Evolutionary conservation across 1,140 invertebrate species (phyloP).

Genomic region (Pseudomyrmex concolor): DNA sequence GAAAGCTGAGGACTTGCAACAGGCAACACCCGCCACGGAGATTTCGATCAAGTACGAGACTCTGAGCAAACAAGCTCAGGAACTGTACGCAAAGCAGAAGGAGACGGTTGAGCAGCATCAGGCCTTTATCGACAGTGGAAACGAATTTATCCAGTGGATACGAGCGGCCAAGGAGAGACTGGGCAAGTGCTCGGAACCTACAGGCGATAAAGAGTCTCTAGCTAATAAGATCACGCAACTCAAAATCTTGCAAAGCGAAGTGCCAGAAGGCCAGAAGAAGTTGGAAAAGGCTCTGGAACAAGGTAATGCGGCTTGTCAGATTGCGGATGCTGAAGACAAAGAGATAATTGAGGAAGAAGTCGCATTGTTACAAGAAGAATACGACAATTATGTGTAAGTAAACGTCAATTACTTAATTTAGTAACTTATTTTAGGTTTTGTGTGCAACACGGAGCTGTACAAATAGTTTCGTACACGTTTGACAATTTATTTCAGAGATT

Average conservation of each 20-base stretch:
- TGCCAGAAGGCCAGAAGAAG: constrained; percentile 92
- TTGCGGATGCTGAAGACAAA: constrained; percentile 93
- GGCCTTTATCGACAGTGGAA: constrained; percentile 95
- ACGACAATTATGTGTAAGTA: constrained; percentile 92
- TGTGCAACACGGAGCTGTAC: no score
- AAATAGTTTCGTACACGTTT: constrained; percentile 50
- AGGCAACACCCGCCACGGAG: constrained; percentile 93
- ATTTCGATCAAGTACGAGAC: constrained; percentile 96
- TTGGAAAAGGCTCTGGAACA: constrained; percentile 92
- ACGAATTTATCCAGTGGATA: constrained; percentile 97
- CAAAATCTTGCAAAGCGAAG: constrained; percentile 92
- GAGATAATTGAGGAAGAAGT: constrained; percentile 97
- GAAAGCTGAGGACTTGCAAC: constrained; percentile 95
- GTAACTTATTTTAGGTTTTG: no score
- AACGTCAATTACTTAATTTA: constrained; percentile 1
- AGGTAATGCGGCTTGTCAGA: constrained; percentile 92
- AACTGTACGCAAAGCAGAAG: constrained; percentile 95
- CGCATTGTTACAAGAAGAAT: constrained; percentile 94
- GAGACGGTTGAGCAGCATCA: constrained; percentile 95
- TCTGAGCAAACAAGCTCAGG: constrained; percentile 95
- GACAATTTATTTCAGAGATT: constrained; percentile 85
- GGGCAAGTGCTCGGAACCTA: constrained; percentile 97
- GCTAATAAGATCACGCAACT: constrained; percentile 94
- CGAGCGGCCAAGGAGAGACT: constrained; percentile 94
- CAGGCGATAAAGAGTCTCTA: constrained; percentile 95